phyloP scores from a whole-genome alignment of 2,888 invertebrate genomes.

The Callinectes sapidus region DNA sequence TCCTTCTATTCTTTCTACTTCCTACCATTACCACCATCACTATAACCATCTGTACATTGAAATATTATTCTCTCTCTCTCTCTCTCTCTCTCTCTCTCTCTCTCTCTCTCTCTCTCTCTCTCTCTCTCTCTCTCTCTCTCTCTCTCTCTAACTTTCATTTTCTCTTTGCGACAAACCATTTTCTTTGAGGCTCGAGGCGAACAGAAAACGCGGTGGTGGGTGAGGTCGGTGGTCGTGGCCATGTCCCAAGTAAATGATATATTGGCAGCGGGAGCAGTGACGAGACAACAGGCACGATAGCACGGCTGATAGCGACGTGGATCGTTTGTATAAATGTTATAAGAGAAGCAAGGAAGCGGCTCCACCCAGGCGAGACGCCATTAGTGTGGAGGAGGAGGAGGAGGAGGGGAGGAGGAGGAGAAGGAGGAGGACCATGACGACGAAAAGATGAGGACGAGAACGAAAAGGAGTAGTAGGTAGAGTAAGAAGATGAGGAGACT shows the following conservation, averaged over 20 bases:
- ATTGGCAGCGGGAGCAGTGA: conserved; percentile 33
- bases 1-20: neutral
- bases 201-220: neutral
- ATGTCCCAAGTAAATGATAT: conserved; percentile 31
- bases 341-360: conserved; percentile 34
- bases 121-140: neutral
- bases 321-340: conserved; percentile 37
- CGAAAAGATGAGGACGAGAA: neutral
- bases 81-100: neutral
- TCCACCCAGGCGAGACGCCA: conserved; percentile 35
- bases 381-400: neutral
- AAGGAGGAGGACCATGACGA: neutral
- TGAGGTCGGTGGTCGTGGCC: conserved; percentile 19
- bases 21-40: neutral
- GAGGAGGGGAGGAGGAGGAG: neutral
- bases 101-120: conserved; percentile 9
- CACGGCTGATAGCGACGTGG: conserved; percentile 33
- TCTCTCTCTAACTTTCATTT: neutral
- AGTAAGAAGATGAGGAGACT: neutral
- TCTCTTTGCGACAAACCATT: neutral
- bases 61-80: neutral
- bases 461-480: neutral
- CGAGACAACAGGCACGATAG: conserved; percentile 37
- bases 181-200: neutral
- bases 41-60: neutral